phyloP scores from a whole-genome alignment of 2,888 invertebrate species.

The Leptopterna dolabrata region DNA sequence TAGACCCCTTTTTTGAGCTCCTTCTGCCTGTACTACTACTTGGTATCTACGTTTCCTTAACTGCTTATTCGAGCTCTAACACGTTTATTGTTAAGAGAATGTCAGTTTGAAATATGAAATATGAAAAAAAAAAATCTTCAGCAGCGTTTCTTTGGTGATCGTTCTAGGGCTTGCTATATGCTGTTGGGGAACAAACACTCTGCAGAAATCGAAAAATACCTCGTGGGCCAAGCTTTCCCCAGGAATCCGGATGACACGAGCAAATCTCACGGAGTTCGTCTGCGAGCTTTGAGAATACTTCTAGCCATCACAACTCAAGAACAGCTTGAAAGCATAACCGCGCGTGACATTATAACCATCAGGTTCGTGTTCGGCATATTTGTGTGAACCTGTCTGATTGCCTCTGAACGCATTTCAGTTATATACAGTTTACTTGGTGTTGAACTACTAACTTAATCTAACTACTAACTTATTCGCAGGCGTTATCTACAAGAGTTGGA shows the following conservation, averaged over 20 bases:
- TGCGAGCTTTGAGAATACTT: slow-evolving; percentile 67
- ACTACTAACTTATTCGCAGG: slow-evolving; percentile 60
- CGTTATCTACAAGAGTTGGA: slow-evolving; percentile 65
- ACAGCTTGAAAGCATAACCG: slow-evolving; percentile 65
- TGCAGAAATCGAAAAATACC: slow-evolving; percentile 64
- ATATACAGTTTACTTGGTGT: neutral
- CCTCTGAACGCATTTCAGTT: neutral
- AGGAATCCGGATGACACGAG: slow-evolving; percentile 61
- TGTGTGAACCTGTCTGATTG: neutral
- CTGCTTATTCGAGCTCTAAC: no score
- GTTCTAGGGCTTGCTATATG: slow-evolving; percentile 66
- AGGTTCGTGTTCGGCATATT: slow-evolving; percentile 60
- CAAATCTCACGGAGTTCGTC: slow-evolving; percentile 65
- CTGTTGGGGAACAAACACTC: slow-evolving; percentile 63
- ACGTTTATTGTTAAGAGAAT: no score
- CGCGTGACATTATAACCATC: slow-evolving; percentile 64
- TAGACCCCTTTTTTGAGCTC: no score
- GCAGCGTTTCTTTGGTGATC: neutral
- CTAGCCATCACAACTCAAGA: slow-evolving; percentile 64
- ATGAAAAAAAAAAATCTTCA: no score
- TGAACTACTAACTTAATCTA: neutral
- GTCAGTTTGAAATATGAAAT: no score
- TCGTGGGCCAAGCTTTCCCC: slow-evolving; percentile 66
- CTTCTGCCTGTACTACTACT: no score
- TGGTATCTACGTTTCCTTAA: no score